Base-by-base conservation (phyloP, 2,797 vertebrate genomes). In the Diplodus puntazzo region DNA sequence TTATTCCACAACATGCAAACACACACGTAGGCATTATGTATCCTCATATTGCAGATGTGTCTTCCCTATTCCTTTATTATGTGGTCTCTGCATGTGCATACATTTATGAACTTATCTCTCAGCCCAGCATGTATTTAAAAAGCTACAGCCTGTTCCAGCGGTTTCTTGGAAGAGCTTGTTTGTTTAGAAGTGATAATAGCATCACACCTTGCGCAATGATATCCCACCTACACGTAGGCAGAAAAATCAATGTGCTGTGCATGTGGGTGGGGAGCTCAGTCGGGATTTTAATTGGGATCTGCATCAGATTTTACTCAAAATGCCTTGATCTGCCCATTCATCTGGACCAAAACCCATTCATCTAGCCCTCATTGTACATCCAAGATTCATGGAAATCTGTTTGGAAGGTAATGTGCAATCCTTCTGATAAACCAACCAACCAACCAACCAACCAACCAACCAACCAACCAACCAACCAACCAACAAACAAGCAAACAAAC, bases 121-220 rank as follows among this genome's bases (percentile, higher is more conserved):
- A 39, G 66, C 75, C 75, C 86, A 76, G 68, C 69, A 1, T 76
- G 77, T 25, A 17, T 77, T 85, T 43, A 70, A 80, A 39, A 78
- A 80, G 84, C 73, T 34, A 62, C 68, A 59, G 73, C 49, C 13
- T 84, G 82, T 90, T 87, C 85, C 54, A 34, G 66, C n/a, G 1
- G 46, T 58, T 90, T 92, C 87, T 75, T 75, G 76, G 84, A 87
- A 89, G 66, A 75, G 84, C 82, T 49, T 88, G 89, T 91, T 92
- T 92, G 82, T 89, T 87, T 81, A 77, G 58, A 25, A 66, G 62
- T 23, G 27, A 70, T 87, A 66, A 84, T 67, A 87, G 55, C 65
- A 63, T 73, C 62, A 81, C 18, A 46, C 49, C 63, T 69, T 48
- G 50, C 23, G 45, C 54, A 64, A 23, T 78, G 79, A 90, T 61